Evolutionary conservation across 2,888 invertebrate genomes (phyloP).

Genomic region (Nipponacmea schrenckii): DNA sequence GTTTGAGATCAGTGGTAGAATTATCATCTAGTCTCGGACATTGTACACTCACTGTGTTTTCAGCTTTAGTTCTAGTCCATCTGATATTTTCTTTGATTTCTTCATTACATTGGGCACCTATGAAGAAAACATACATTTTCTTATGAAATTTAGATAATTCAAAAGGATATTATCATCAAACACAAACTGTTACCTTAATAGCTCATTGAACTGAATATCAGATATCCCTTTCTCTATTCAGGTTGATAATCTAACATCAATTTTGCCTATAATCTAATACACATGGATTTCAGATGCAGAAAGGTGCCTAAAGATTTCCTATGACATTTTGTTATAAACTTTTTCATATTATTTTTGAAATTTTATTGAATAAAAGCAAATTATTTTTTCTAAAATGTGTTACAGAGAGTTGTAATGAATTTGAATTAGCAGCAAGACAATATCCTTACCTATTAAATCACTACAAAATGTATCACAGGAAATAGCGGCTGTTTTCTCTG

Average conservation of each 20-base stretch:
- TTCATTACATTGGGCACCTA: constrained; percentile 66
- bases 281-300: too few relatives aligned
- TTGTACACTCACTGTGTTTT: constrained; percentile 51
- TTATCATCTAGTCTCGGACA: constrained; percentile 54
- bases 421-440: too few relatives aligned
- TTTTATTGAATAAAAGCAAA: too few relatives aligned
- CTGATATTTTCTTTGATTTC: constrained; percentile 64
- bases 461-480: constrained; percentile 67
- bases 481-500: constrained; percentile 42
- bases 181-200: not conserved
- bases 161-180: not conserved
- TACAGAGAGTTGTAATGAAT: too few relatives aligned
- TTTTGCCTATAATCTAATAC: too few relatives aligned
- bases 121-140: not conserved
- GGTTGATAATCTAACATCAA: too few relatives aligned
- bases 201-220: not conserved
- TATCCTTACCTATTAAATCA: constrained; percentile 52
- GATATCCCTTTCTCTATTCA: too few relatives aligned
- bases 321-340: too few relatives aligned
- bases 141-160: not conserved
- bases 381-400: too few relatives aligned
- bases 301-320: too few relatives aligned
- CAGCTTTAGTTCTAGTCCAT: constrained; percentile 63
- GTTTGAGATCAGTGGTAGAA: not conserved
- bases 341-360: too few relatives aligned